Evolutionary conservation across 37 sponge, comb jelly and placozoan species (phyloP).

Genomic region (Crambe crambe): DNA sequence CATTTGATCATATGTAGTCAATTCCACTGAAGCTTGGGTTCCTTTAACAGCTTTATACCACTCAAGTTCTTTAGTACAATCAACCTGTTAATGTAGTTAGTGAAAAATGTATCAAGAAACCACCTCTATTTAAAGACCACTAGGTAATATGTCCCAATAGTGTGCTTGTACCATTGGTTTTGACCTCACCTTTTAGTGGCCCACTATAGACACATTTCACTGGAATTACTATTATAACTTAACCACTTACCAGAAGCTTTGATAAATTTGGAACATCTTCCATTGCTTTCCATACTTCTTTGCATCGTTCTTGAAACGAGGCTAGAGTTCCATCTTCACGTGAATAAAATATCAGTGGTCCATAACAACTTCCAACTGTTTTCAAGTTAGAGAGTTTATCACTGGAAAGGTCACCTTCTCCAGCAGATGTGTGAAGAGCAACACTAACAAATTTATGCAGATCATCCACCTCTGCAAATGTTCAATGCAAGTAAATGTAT

Average conservation of each 20-base stretch:
- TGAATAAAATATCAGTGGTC: slow-evolving; percentile 50
- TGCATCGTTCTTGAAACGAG: slow-evolving; percentile 11
- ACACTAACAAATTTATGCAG: slow-evolving; percentile 66
- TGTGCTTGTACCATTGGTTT: too few species aligned
- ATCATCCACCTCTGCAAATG: slow-evolving; percentile 33
- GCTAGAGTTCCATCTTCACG: slow-evolving; percentile 7
- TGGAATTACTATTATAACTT: not conserved
- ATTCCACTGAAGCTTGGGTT: slow-evolving; percentile 70
- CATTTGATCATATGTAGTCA: slow-evolving; percentile 65
- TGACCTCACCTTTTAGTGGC: too few species aligned
- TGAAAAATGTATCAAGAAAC: not conserved
- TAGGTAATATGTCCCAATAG: too few species aligned
- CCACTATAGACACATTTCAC: too few species aligned
- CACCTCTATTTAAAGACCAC: too few species aligned
- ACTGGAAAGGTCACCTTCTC: slow-evolving; percentile 54
- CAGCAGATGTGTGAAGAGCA: slow-evolving; percentile 63
- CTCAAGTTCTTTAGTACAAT: slow-evolving; percentile 53
- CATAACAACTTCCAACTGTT: slow-evolving; percentile 60
- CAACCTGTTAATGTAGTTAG: slow-evolving; percentile 4
- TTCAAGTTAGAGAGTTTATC: slow-evolving; percentile 65
- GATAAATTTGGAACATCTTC: slow-evolving; percentile 32
- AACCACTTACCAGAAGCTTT: slow-evolving; percentile 35
- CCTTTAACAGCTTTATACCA: slow-evolving; percentile 75
- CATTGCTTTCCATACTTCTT: slow-evolving; percentile 51
- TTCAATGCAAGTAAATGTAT: not conserved